These are phyloP conservation scores for Anomalospiza imberbis DNA, from an alignment of 2,797 vertebrate species.

Conservation along the genomic window DNA sequence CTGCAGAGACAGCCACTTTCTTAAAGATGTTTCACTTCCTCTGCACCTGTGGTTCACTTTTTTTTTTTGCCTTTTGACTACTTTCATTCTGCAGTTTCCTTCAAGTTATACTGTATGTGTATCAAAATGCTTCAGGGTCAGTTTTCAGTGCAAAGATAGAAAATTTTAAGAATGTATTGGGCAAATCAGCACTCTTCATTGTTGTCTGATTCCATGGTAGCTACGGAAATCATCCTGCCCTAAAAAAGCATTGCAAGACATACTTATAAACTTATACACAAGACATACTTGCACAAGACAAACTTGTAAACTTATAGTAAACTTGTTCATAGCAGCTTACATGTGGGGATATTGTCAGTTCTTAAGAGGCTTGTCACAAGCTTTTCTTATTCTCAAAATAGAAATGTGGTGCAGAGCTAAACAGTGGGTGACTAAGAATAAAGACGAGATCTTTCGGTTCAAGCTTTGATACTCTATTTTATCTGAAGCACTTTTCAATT, in stretches of 20 bases:
- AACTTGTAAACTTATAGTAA: not conserved
- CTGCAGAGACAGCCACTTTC: not conserved
- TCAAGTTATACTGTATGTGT: accelerated
- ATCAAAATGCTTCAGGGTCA: not conserved
- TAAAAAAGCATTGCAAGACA: not conserved
- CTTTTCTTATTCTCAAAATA: not conserved
- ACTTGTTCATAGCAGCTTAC: not conserved
- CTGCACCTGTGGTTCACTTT: not conserved
- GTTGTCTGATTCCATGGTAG: not conserved
- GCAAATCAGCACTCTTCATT: not conserved
- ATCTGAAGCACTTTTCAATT: not conserved
- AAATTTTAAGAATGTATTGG: not conserved
- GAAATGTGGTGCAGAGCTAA: not conserved
- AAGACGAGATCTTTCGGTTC: not conserved
- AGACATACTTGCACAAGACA: not conserved
- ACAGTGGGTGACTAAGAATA: not conserved
- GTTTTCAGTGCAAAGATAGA: not conserved
- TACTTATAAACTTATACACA: not conserved
- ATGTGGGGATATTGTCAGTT: not conserved
- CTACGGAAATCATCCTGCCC: not conserved
- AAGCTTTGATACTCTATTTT: not conserved
- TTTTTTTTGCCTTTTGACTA: not conserved
- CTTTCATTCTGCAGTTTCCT: not conserved
- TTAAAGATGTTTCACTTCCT: not conserved
- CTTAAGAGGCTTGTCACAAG: not conserved